These are phyloP conservation scores for Gallinago solitaria DNA, from an alignment of 2,797 vertebrate species.

Conservation along the genomic window DNA sequence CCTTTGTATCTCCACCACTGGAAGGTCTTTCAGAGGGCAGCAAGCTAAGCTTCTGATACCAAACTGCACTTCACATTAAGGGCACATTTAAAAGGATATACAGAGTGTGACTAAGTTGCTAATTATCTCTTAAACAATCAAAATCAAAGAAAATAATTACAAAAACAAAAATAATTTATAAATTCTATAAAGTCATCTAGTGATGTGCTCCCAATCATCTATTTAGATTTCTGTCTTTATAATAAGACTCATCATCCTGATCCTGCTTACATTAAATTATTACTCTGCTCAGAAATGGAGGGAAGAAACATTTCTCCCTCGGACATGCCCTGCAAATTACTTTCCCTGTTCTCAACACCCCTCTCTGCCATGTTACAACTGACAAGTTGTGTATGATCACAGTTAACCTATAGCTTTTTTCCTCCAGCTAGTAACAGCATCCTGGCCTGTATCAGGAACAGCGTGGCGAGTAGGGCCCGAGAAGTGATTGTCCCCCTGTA, in stretches of 20 bases:
- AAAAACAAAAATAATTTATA: neutral
- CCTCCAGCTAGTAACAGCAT: neutral
- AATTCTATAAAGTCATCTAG: neutral
- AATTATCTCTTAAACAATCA: neutral
- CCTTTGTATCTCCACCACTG: neutral
- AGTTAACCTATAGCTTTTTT: neutral
- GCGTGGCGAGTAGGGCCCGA: no score
- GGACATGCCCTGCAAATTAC: neutral
- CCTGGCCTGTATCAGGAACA: no score
- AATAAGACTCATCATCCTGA: neutral
- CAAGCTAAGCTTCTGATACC: neutral
- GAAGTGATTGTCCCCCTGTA: no score
- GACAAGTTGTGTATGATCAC: neutral
- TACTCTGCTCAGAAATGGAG: neutral
- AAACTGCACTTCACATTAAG: neutral
- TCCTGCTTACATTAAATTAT: neutral
- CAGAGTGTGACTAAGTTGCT: neutral
- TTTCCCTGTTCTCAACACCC: neutral
- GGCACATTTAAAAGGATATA: neutral
- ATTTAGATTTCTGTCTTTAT: neutral
- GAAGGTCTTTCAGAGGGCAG: neutral
- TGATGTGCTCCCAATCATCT: neutral
- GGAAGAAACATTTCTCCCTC: neutral
- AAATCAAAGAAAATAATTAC: neutral
- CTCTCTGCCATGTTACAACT: neutral